phyloP scores from a whole-genome alignment of 2,797 vertebrate species.

The Heterohyrax brucei region DNA sequence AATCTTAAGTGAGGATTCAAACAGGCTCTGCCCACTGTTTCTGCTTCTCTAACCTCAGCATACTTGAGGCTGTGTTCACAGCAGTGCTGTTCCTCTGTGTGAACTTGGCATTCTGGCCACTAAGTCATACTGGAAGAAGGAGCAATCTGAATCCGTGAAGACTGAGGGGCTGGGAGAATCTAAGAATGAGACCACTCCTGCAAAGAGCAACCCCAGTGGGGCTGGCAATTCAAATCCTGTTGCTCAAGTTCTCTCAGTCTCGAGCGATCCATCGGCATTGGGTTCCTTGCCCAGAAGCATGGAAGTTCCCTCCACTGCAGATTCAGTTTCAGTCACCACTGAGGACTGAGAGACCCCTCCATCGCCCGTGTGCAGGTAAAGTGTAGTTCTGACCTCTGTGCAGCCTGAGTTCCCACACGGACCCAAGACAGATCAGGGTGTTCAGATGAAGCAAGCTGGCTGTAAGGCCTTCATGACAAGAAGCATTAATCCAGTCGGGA shows the following conservation, averaged over 20 bases:
- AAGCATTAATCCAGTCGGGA: rapidly evolving
- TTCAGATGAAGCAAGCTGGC: rapidly evolving
- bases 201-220: rapidly evolving
- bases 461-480: rapidly evolving
- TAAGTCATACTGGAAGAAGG: background rate
- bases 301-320: background rate
- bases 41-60: rapidly evolving
- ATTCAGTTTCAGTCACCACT: background rate
- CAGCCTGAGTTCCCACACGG: background rate
- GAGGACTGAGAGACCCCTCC: background rate
- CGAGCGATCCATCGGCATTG: background rate
- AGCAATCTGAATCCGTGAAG: background rate
- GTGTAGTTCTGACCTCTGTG: background rate
- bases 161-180: background rate
- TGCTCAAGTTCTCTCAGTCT: background rate
- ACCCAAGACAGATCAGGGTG: background rate
- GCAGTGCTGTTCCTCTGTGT: background rate
- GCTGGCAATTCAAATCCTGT: background rate
- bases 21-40: background rate
- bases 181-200: background rate
- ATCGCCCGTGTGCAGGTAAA: background rate
- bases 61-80: background rate
- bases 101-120: background rate
- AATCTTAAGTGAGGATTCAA: background rate
- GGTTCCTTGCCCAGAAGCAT: background rate